Percentiles rank a stretch among this genome's conserved stretches.
Evolutionary conservation across 2,888 invertebrate genomes (phyloP).

Genomic region (Melipona beecheii): DNA sequence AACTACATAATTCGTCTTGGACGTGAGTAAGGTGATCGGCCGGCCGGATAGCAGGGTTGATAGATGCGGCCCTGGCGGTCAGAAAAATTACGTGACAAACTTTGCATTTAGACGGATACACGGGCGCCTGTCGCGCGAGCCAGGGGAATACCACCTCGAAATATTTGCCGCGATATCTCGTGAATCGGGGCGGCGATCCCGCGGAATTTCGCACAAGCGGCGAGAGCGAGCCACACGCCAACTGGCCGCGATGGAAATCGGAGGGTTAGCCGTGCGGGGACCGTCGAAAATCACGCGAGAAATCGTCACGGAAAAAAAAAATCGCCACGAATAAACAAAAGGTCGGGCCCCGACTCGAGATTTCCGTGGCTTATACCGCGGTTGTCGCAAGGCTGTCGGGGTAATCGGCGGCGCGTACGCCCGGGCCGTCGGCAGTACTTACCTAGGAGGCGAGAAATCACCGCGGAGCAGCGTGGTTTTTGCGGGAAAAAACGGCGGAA

Average conservation of each 20-base stretch:
- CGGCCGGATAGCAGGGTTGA: slow-evolving; percentile 72
- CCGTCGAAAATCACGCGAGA: slow-evolving; percentile 68
- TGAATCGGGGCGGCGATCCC: slow-evolving; percentile 35
- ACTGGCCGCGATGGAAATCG: slow-evolving; percentile 72
- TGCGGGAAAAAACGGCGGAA: slow-evolving; percentile 75
- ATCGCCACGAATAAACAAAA: slow-evolving; percentile 83
- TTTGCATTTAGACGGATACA: slow-evolving; percentile 79
- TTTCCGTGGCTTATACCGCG: slow-evolving; percentile 55
- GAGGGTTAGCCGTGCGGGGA: slow-evolving; percentile 42
- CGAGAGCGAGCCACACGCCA: slow-evolving; percentile 56
- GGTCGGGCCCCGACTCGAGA: slow-evolving; percentile 75
- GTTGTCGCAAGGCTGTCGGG: slow-evolving; percentile 23
- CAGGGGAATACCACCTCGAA: slow-evolving; percentile 69
- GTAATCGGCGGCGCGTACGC: slow-evolving; percentile 21
- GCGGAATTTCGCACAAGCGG: slow-evolving; percentile 62
- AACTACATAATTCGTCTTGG: slow-evolving; percentile 57
- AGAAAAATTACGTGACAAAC: slow-evolving; percentile 83
- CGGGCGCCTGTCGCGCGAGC: slow-evolving; percentile 73
- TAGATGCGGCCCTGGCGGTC: slow-evolving; percentile 78
- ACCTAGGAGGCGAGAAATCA: slow-evolving; percentile 81
- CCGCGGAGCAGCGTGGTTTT: slow-evolving; percentile 75
- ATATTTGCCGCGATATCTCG: slow-evolving; percentile 78
- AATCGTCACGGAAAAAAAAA: slow-evolving; percentile 77
- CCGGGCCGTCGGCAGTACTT: slow-evolving; percentile 67
- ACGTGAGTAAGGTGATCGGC: slow-evolving; percentile 56